phyloP scores from a whole-genome alignment of 2,797 vertebrate genomes.

The Paramormyrops hopkinsi region DNA sequence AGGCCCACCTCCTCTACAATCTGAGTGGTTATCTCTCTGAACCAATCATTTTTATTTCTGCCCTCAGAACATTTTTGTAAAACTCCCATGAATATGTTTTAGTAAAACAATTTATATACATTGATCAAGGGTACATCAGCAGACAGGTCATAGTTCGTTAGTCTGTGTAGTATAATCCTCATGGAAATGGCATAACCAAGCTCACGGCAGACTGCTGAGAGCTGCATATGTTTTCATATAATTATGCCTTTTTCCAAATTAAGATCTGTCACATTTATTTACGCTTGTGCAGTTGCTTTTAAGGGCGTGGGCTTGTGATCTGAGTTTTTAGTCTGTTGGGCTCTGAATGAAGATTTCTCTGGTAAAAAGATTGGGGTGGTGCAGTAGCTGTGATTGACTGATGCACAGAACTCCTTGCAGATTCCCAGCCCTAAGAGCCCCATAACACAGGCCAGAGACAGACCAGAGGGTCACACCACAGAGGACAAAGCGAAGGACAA shows the following conservation, averaged over 20 bases:
- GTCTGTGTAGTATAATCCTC: neutral
- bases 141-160: neutral
- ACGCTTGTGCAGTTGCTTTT: neutral
- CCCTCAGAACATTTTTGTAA: neutral
- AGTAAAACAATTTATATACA: neutral
- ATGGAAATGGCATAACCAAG: neutral
- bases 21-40: neutral
- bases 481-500: neutral
- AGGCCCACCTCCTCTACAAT: too few relatives aligned
- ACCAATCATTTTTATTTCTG: neutral
- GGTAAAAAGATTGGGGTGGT: neutral
- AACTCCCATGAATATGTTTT: neutral
- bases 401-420: slow-evolving; percentile 3
- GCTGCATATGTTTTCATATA: neutral
- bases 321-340: neutral
- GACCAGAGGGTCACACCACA: neutral
- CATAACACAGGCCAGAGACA: neutral
- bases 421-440: neutral
- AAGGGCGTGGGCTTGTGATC: neutral
- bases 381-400: neutral
- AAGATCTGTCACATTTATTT: neutral
- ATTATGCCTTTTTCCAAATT: neutral
- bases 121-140: neutral
- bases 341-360: neutral
- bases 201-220: neutral